These are phyloP conservation scores for Theodoxus fluviatilis DNA, from an alignment of 2,888 invertebrate species.

Conservation along the genomic window DNA sequence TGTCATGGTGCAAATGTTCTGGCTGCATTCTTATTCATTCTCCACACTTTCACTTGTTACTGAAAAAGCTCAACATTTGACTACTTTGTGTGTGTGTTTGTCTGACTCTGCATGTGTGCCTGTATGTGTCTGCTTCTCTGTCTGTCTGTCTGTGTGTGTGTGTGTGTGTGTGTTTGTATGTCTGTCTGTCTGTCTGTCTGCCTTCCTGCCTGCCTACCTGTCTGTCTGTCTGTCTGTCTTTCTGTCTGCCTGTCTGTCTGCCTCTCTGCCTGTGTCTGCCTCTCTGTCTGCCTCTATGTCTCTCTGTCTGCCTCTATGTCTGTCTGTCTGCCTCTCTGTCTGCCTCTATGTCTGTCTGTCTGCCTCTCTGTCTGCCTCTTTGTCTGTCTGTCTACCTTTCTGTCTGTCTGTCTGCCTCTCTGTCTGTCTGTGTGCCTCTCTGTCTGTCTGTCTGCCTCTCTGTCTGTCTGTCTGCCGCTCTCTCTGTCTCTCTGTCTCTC, in stretches of 20 bases:
- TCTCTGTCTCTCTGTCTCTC: neutral
- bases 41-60: no score
- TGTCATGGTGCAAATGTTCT: no score
- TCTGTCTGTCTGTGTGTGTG: neutral
- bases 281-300: neutral
- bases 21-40: no score
- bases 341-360: neutral
- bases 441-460: constrained; percentile 13
- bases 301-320: constrained; percentile 15
- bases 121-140: constrained; percentile 9
- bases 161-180: neutral
- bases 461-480: constrained; percentile 13
- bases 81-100: constrained; percentile 15
- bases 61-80: no score
- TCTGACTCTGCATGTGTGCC: constrained; percentile 8
- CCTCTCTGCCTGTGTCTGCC: neutral
- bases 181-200: neutral
- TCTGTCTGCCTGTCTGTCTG: neutral
- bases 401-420: neutral
- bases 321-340: constrained; percentile 13
- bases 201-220: neutral
- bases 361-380: neutral
- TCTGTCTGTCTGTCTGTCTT: neutral
- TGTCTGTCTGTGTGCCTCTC: constrained; percentile 12
- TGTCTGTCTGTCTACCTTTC: neutral